phyloP scores from a whole-genome alignment of 2,888 invertebrate species.

The Zaprionus bogoriensis region DNA sequence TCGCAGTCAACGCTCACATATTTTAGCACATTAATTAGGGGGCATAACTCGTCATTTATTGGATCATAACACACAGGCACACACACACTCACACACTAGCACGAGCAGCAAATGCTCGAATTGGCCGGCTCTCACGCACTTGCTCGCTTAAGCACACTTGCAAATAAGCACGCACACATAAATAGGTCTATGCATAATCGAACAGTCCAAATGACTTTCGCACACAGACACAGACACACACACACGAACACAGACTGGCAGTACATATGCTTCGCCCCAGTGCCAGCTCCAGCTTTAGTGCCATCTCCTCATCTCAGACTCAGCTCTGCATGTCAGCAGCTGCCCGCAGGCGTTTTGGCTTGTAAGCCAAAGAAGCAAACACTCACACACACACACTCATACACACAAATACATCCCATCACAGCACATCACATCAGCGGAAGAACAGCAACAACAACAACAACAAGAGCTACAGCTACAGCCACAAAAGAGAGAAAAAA shows the following conservation, averaged over 20 bases:
- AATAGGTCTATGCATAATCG: slow-evolving; percentile 57
- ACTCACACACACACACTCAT: slow-evolving; percentile 4
- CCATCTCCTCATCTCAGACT: not conserved
- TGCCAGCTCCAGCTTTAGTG: slow-evolving; percentile 1
- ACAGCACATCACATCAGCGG: not conserved
- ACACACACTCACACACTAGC: slow-evolving; percentile 1
- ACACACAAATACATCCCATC: not conserved
- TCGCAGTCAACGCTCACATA: slow-evolving; percentile 47
- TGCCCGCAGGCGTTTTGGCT: slow-evolving; percentile 23
- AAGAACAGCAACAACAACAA: not conserved
- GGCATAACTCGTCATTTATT: slow-evolving; percentile 71
- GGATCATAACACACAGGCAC: slow-evolving; percentile 41
- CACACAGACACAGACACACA: slow-evolving; percentile 19
- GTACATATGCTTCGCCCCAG: slow-evolving; percentile 21
- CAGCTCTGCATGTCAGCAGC: not conserved
- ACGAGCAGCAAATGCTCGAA: slow-evolving; percentile 24
- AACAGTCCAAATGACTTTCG: slow-evolving; percentile 44
- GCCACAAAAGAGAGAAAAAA: slow-evolving; percentile 7
- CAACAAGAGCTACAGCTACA: not conserved
- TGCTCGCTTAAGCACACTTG: slow-evolving; percentile 8
- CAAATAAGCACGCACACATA: slow-evolving; percentile 7
- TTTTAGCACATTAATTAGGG: slow-evolving; percentile 66
- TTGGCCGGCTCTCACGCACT: slow-evolving; percentile 33
- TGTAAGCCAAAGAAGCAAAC: slow-evolving; percentile 27
- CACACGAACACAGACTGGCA: slow-evolving; percentile 36